These are phyloP conservation scores for Chiloscyllium plagiosum DNA, from an alignment of 2,113 vertebrate genomes.

Conservation along the genomic window DNA sequence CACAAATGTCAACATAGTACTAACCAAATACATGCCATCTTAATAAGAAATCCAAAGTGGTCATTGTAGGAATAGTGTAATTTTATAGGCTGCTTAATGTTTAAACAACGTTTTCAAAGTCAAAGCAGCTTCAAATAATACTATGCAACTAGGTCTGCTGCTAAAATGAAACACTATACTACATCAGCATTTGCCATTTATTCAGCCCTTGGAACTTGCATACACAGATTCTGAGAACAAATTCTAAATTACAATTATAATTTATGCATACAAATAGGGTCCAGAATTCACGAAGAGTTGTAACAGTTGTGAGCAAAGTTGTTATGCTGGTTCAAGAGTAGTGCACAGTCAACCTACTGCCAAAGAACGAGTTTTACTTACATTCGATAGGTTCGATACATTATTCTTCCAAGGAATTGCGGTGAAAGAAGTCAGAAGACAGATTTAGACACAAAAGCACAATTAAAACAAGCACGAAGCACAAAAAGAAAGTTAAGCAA, in stretches of 20 bases:
- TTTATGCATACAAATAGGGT: neutral
- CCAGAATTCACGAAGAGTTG: neutral
- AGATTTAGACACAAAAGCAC: slow-evolving; percentile 41
- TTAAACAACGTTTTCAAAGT: neutral
- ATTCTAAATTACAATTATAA: no score
- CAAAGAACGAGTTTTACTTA: slow-evolving; percentile 71
- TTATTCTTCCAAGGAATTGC: slow-evolving; percentile 94
- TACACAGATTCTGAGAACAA: no score
- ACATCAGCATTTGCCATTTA: neutral
- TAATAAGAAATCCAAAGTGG: neutral
- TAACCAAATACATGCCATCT: neutral
- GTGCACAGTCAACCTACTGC: neutral
- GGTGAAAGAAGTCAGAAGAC: slow-evolving; percentile 78
- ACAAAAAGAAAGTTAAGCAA: slow-evolving; percentile 62
- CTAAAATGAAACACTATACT: neutral
- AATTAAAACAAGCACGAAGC: slow-evolving; percentile 67
- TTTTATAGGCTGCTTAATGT: neutral
- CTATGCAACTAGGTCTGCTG: neutral
- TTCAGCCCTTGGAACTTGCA: neutral
- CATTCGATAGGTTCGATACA: slow-evolving; percentile 99
- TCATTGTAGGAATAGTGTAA: neutral
- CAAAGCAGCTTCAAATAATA: neutral
- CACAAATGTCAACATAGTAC: neutral
- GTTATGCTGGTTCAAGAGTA: neutral
- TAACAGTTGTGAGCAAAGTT: neutral